Base-by-base conservation (phyloP, 2,113 vertebrate genomes). In the Xenopus laevis region DNA sequence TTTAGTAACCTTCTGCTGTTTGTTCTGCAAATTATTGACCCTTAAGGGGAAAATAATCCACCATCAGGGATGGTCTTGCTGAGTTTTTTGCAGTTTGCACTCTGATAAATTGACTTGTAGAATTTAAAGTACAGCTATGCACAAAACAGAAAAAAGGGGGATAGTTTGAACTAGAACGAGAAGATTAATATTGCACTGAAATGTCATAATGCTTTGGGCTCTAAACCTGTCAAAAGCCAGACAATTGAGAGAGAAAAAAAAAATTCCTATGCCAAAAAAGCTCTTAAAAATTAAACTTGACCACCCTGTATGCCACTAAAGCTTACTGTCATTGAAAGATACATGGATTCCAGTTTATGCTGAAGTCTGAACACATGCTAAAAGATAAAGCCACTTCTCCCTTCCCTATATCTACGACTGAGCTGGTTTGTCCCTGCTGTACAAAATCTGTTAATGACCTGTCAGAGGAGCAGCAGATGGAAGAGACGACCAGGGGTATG, bases 361-460 rank as follows among this genome's bases (percentile, higher is more conserved):
- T 76, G 57, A 17, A 62, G 65, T 44, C 58, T 2, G 18, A 13
- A 18, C 46, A 68, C 66, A 69, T 50, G 58, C 15, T 68, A 69
- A 69, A 68, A 61, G 68, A 76, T 69, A 40, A 55, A 69, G 47
- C 46, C 45, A 16, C 58, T 27, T 65, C 60, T 40, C 65, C 2
- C 47, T 53, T 45, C 23, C 45, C 72, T 46, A 50, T 21, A 16
- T 23, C 8, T 58, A 53, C 58, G 10, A 8, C 57, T 18, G 65
- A 47, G 73, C 65, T 53, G 73, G 40, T 76, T 63, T 68, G 73
- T 68, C 65, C 59, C 65, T 44, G 59, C 65, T 63, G 66, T 55
- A 76, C 27, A 52, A 58, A 76, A 76, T 45, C 73, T 76, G 73
- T 76, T 76, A 69, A 76, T 69, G 66, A 76, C 73, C 73, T 76